Base-by-base conservation (phyloP, 2,888 invertebrate species). In the Latrodectus elegans region DNA sequence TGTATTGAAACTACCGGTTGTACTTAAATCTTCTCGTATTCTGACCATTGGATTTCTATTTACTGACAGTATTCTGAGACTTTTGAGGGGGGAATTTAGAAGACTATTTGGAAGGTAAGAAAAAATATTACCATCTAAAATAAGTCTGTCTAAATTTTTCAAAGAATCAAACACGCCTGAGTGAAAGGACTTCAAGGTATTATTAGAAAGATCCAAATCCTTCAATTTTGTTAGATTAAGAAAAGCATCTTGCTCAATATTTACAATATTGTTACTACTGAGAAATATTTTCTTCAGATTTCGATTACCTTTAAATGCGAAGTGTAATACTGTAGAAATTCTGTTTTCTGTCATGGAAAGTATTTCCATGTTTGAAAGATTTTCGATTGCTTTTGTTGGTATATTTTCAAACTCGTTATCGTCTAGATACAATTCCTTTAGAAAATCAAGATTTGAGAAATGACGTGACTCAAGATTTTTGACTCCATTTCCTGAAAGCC, bases 81-180 rank as follows among this genome's bases (percentile, higher is more conserved):
- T 89, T 12, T 77, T 75, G 38, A 90, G 55, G 8, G 87, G 78
- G 38, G 90, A 83, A 71, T 74, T 82, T 14, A 91, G 75, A 60
- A 91, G 83, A 26, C 88, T 88, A 84, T 90, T 91, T 15, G 91
- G 90, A 38, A 91, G 89, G 76, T 90, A 91, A 65, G 89, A 89
- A 60, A 91, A 89, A 75, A 85, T 76, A 87, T 91, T 91, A 17
- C 89, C 89, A 64, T 89, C 90, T 72, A 91, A 73, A 52, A 88
- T 65, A 8, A 91, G 75, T 67, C 87, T 88, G 73, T 90, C 89
- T 52, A 91, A 81, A 68, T 88, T 84, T 77, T 79, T 82, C 1
- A 88, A 64, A 51, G 83, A 71, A 80, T 88, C 88, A 38, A 84
- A 88, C 22, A 88, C 76, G 8, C 79, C 84, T 60, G 53, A 55